Evolutionary conservation across 2,888 invertebrate genomes (phyloP), one percentile per base, ranked within the genome.

Genomic region (Auanema sp.): DNA sequence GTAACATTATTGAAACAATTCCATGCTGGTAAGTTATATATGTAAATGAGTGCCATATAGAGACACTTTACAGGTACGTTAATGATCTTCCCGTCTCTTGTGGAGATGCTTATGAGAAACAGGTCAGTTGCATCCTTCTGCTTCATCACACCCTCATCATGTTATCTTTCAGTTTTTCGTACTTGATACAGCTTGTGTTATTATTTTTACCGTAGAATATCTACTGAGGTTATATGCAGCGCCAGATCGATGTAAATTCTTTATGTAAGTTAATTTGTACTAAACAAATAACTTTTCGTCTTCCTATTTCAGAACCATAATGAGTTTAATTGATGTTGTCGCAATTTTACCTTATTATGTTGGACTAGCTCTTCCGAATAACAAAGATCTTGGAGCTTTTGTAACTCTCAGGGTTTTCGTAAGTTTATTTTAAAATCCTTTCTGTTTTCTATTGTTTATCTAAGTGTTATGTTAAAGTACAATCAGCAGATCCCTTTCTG

Each of bases 201-300:
- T 99, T 93, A 98, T 99, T 77, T 98, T 99, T 88, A 97, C 97
- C 18, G 93, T 95, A 51, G 97, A 98, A 86, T 98, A 98, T 86
- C 87, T 96, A 78, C 88, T 97, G 73, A 83, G 88, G 64, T 88
- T 98, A 80, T 97, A 94, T 86, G 97, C 97, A 12, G 97, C 97
- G n/a, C 97, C 97, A 25, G 93, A 93, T 73, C 64, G 82, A 61
- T 80, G 76, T 54, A 77, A 75, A 72, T 80, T 80, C 57, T 66
- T 81, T 70, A 70, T 79, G 75, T 76, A 10, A 23, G 71, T 56
- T 33, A 14, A 40, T 50, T 49, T 44, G 24, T 12, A 23, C 33
- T 50, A 23, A 16, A 25, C 23, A 50, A 41, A 53, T 44, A 52
- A n/a, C 18, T 52, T 23, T 52, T n/a, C 24, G 24, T n/a, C 33